These are phyloP conservation scores for Ostrea edulis DNA, from an alignment of 1,140 invertebrate genomes.

Conservation along the genomic window DNA sequence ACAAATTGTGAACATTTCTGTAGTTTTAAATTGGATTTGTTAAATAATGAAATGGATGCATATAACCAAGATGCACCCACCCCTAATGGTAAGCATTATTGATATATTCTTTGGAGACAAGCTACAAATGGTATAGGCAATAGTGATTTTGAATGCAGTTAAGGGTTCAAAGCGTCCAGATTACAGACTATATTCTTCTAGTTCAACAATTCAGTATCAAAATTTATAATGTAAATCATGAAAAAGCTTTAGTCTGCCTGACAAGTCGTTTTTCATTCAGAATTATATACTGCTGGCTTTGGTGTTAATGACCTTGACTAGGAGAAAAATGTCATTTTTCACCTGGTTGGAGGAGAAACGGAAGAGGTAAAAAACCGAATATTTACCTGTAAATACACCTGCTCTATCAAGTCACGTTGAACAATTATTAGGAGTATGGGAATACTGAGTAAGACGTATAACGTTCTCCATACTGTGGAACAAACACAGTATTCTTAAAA, in stretches of 20 bases:
- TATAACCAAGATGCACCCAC: not conserved
- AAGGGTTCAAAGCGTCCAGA: not conserved
- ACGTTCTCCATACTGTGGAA: not conserved
- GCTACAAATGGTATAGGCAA: not conserved
- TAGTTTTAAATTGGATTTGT: slow-evolving; percentile 1
- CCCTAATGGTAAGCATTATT: not conserved
- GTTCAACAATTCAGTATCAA: not conserved
- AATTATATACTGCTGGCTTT: not conserved
- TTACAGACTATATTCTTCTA: not conserved
- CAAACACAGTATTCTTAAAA: not conserved
- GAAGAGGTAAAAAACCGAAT: not conserved
- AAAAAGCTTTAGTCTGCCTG: not conserved
- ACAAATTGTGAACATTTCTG: slow-evolving; percentile 12
- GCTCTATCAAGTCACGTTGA: not conserved
- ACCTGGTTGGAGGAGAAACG: not conserved
- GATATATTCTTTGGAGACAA: not conserved
- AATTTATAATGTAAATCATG: not conserved
- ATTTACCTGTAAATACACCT: slow-evolving; percentile 22
- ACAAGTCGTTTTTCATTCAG: not conserved
- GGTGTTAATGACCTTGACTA: slow-evolving; percentile 11
- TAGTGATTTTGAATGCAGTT: not conserved
- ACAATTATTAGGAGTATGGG: not conserved
- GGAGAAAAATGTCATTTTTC: not conserved
- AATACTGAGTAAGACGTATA: too few species aligned
- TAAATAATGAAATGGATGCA: not conserved